Evolutionary conservation across 37 sponge, comb jelly and placozoan species (phyloP), one percentile per base, ranked within the genome.

Genomic region (Bolinopsis microptera): DNA sequence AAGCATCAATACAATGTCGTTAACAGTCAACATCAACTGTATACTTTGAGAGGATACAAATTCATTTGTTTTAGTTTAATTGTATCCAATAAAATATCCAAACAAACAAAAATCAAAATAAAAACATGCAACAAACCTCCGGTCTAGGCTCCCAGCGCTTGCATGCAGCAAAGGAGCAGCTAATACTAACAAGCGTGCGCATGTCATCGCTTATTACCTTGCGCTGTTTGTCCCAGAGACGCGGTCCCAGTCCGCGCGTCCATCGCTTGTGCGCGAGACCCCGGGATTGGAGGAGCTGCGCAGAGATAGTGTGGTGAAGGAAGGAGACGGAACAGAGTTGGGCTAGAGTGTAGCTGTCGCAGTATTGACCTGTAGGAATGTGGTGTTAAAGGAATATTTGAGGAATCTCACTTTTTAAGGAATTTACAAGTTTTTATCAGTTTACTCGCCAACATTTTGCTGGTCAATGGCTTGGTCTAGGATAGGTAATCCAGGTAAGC

Each of bases 91-190:
- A 48, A 48, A 48, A 48, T 18, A 48, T 48, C 61, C n/a, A 48
- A 48, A 48, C 61, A n/a, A n/a, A 48, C 61, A 72, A 72, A 30
- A 30, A 72, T 72, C 31, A 30, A 72, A 72, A 30, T 72, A 72
- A 72, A n/a, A 72, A 72, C 31, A 30, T 30, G 31, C 27, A 72
- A 86, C 61, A 18, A 41, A 86, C 90, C 90, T 86, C 61, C 25
- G 32, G 23, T 34, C 36, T 39, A 2, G 26, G 30, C 31, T 40
- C 48, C 90, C 90, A 86, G 48, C 90, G 41, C 23, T 38, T 21
- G 90, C 90, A 86, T 86, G 90, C 90, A 86, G 90, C 90, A 27
- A 86, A 40, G 41, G 16, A 13, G 22, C 90, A 86, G 90, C 35
- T 86, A 86, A 86, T 86, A 86, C 31, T 3, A 38, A 86, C 61